Evolutionary conservation across 1,140 invertebrate species (phyloP).

Genomic region (Drosophila lini): DNA sequence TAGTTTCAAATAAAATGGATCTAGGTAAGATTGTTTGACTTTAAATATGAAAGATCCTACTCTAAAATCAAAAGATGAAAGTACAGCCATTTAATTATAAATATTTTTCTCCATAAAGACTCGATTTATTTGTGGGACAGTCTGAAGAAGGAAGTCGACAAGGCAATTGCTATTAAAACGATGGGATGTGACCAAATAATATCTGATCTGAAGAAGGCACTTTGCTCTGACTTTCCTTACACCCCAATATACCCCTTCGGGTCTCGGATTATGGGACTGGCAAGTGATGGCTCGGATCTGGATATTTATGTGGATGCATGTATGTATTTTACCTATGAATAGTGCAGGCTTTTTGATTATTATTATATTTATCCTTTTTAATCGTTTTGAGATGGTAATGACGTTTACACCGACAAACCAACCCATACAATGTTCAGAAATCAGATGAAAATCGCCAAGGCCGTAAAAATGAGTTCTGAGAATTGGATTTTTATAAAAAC

Average conservation of each 20-base stretch:
- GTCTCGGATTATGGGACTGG: constrained; percentile 39
- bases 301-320: constrained; percentile 31
- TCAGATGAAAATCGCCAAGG: neutral
- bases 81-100: neutral
- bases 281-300: constrained; percentile 19
- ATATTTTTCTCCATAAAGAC: neutral
- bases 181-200: neutral
- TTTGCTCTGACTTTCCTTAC: neutral
- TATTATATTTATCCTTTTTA: neutral
- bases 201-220: neutral
- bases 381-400: neutral
- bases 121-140: neutral
- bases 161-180: neutral
- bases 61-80: neutral
- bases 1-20: neutral
- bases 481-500: neutral
- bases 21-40: neutral
- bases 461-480: neutral
- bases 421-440: neutral
- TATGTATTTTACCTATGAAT: neutral
- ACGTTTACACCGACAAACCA: neutral
- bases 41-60: neutral
- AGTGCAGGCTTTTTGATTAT: neutral
- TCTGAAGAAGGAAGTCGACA: neutral
- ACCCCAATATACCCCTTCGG: constrained; percentile 13